A percentile compares a stretch with the other conserved stretches of the same genome.
phyloP scores from a whole-genome alignment of 2,888 invertebrate genomes.

The Eupeodes luniger region DNA sequence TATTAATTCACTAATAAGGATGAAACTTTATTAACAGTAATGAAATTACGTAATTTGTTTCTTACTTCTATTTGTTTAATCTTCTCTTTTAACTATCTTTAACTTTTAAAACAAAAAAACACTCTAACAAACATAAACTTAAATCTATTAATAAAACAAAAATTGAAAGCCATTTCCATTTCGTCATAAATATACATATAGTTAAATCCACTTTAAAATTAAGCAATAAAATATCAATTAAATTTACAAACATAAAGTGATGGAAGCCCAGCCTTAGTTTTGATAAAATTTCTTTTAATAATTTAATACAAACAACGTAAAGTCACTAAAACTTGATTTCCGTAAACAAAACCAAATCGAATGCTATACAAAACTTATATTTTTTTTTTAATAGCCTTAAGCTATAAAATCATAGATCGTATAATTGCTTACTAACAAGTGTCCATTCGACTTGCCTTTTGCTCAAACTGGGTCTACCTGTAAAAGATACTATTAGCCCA shows the following conservation, averaged over 20 bases:
- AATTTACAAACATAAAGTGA: neutral
- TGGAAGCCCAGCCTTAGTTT: neutral
- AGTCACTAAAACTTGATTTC: slow-evolving; percentile 27
- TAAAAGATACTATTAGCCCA: neutral
- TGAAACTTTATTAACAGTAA: too few relatives aligned
- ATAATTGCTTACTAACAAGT: neutral
- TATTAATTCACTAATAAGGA: too few relatives aligned
- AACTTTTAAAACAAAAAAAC: too few relatives aligned
- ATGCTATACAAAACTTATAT: neutral
- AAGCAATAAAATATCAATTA: slow-evolving; percentile 44
- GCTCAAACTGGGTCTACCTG: neutral
- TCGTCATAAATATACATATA: neutral
- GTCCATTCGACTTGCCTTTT: slow-evolving; percentile 3
- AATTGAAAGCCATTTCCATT: neutral
- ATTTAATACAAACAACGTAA: neutral
- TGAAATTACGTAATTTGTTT: too few relatives aligned
- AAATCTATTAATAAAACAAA: neutral
- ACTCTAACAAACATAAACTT: too few relatives aligned
- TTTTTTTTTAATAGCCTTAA: neutral
- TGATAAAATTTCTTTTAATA: neutral
- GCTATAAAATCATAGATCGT: slow-evolving; percentile 11
- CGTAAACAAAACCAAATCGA: slow-evolving; percentile 27
- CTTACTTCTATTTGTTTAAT: too few relatives aligned
- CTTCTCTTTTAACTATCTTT: too few relatives aligned
- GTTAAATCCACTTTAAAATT: neutral